Evolutionary conservation across 1,140 invertebrate genomes (phyloP).

Genomic region (Chionoecetes opilio): DNA sequence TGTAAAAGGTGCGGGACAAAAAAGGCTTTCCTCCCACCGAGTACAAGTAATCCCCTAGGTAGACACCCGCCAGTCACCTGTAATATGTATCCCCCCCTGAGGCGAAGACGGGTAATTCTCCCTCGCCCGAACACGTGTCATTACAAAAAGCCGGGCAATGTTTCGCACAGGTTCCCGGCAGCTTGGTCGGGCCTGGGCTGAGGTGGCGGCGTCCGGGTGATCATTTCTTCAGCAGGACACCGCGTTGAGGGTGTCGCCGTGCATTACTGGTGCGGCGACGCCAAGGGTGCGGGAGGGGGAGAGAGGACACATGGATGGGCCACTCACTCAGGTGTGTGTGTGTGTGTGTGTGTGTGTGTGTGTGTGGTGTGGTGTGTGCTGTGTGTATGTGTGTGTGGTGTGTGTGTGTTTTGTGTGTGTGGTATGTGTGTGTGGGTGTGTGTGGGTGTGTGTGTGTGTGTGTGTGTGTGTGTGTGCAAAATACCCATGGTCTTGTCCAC

Average conservation of each 20-base stretch:
- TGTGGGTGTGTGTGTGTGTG: constrained; percentile 42
- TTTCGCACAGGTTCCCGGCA: too few species aligned
- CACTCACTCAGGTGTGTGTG: not conserved
- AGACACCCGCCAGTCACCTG: too few species aligned
- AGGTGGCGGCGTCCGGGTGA: not conserved
- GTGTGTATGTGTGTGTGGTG: constrained; percentile 53
- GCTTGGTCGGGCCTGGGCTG: not conserved
- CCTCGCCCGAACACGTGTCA: too few species aligned
- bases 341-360: constrained; percentile 48
- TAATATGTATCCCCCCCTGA: too few species aligned
- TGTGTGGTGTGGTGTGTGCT: constrained; percentile 35
- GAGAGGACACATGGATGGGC: not conserved
- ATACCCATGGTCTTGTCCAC: too few species aligned
- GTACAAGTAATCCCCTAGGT: too few species aligned
- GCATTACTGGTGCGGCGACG: not conserved
- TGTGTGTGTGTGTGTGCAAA: not conserved
- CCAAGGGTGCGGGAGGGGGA: too few species aligned
- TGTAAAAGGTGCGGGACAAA: too few species aligned
- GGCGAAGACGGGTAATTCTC: too few species aligned
- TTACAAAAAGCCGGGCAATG: too few species aligned
- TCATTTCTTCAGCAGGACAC: not conserved
- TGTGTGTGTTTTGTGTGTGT: constrained; percentile 53
- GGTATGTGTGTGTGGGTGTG: constrained; percentile 47
- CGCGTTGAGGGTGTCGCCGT: not conserved
- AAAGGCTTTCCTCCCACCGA: too few species aligned